phyloP scores from a whole-genome alignment of 2,888 invertebrate species.

The Leptopterna dolabrata region DNA sequence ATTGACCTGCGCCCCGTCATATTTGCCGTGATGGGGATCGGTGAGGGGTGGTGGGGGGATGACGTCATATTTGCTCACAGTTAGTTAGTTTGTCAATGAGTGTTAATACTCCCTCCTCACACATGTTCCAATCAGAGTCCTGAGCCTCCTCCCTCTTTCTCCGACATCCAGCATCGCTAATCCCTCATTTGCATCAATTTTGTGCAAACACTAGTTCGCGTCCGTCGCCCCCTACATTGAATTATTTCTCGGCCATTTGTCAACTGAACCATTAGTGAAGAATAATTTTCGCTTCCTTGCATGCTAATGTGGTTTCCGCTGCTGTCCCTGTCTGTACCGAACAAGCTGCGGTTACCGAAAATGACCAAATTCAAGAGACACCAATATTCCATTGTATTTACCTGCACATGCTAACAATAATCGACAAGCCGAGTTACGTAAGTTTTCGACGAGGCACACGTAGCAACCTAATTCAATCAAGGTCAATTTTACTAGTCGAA shows the following conservation, averaged over 20 bases:
- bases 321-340: too few species aligned
- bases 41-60: neutral
- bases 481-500: too few species aligned
- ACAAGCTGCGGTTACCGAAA: too few species aligned
- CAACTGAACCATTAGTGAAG: neutral
- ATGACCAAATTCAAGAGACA: too few species aligned
- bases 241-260: conserved; percentile 16
- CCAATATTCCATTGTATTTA: too few species aligned
- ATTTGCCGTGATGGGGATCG: neutral
- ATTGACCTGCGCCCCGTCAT: conserved; percentile 30
- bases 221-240: neutral
- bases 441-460: too few species aligned
- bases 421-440: too few species aligned
- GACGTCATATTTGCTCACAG: conserved; percentile 46
- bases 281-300: neutral
- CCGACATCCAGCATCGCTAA: neutral
- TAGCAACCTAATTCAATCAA: too few species aligned
- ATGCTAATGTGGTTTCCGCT: neutral
- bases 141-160: neutral
- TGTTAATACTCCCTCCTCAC: conserved; percentile 37
- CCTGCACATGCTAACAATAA: too few species aligned
- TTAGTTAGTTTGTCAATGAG: conserved; percentile 47
- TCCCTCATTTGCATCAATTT: conserved; percentile 42
- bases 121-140: conserved; percentile 22
- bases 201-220: conserved; percentile 26